Conservation (phyloP, 2,113 vertebrate genomes). For the Gnathonemus longibarbis region DNA sequence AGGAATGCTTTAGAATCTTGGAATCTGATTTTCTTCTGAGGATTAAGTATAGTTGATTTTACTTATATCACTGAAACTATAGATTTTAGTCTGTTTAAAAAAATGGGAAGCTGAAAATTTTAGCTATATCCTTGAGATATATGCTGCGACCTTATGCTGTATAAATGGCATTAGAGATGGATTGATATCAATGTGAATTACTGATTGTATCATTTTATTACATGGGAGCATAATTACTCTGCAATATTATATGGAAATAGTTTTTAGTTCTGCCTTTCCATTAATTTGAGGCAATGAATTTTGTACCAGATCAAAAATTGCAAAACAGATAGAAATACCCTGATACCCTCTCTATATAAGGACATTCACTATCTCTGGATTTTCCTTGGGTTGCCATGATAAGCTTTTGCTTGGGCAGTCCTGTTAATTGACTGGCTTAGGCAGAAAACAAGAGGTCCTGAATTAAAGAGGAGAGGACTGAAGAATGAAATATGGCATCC, state of each 20-base stretch:
- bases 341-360: neutral
- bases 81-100: neutral
- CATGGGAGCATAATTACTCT: neutral
- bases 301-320: neutral
- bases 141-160: neutral
- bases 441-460: slow-evolving; percentile 29
- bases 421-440: slow-evolving; percentile 34
- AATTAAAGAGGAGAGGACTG: neutral
- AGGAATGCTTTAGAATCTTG: neutral
- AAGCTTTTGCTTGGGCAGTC: neutral
- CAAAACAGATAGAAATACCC: neutral
- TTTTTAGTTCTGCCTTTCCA: neutral
- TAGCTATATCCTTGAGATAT: neutral
- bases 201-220: neutral
- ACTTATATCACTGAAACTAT: neutral
- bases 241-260: neutral
- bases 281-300: neutral
- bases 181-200: neutral
- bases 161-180: neutral
- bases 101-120: neutral
- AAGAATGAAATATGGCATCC: slow-evolving; percentile 26
- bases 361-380: neutral
- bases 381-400: neutral
- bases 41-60: neutral
- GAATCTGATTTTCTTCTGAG: neutral